Evolutionary conservation across 2,797 vertebrate genomes (phyloP), one percentile per base, ranked within the genome.

Genomic region (Glossophaga mutica): DNA sequence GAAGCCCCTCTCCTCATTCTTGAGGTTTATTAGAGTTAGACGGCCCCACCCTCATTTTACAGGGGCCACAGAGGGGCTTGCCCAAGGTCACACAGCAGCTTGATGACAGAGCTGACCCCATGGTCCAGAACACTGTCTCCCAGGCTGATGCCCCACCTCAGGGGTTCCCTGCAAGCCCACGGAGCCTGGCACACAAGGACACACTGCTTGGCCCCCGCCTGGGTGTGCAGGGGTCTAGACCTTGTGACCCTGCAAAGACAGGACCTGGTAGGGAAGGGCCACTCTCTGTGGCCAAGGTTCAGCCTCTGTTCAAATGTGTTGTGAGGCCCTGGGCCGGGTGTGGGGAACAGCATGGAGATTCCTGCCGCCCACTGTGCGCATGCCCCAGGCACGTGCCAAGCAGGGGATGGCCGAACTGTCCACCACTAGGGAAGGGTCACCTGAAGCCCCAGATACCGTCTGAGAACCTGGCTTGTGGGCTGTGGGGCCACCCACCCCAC

Each of bases 291-390:
- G 39, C 70, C 34, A 15, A 37, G 62, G 37, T 48, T 68, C 81
- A 87, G 52, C 85, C 48, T 85, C n/a, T n/a, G 18, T 73, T 67
- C 37, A 39, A 34, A 48, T 4, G 12, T 87, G 52, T 52, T 79
- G 76, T 16, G 50, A 67, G 44, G 70, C 46, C 46, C 34, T 79
- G 37, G 90, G 21, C 62, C 88, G 70, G 22, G 67, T 22, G 46
- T 42, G 62, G 86, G 83, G 50, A 87, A 9, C 59, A 74, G 42
- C n/a, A 39, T 21, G 39, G 48, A 95, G 95, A 94, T 96, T 91
- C 90, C 92, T 94, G 62, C 18, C 32, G 2, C 90, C 94, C 84
- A 81, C 78, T 29, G 10, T 14, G 73, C 21, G 26, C 48, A 52
- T 26, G 90, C 52, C 39, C 78, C 12, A 55, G 57, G 34, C 82